Base-by-base conservation (phyloP, 1,140 invertebrate species). In the Zaprionus nigranus region DNA sequence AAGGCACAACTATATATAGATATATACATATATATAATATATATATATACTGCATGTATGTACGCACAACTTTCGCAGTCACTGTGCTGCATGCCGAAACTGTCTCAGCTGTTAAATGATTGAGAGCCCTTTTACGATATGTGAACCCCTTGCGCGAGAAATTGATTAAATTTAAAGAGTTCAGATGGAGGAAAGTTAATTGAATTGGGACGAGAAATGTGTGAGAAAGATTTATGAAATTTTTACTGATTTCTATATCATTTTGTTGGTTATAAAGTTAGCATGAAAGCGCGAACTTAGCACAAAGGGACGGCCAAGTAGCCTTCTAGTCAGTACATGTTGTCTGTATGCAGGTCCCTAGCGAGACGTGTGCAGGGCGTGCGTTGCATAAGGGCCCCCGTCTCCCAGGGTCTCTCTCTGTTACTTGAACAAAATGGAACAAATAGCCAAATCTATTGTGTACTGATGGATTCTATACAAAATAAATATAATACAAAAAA, bases 61-160 rank as follows among this genome's bases (percentile, higher is more conserved):
- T 62, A 17, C 30, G 22, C 24, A 56, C 43, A 56, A 65, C 53
- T 57, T 56, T 56, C 13, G 62, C 62, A 40, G 34, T 51, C 22
- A 64, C 34, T 64, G 61, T 64, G 38, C 38, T 43, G 38, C 15
- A 17, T n/a, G 38, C 11, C 61, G 43, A 30, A 26, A 9, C 20
- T 34, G 26, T 70, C 49, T 63, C 60, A 36, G 49, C 51, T 24
- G 53, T 51, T 64, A 57, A 64, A 64, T 64, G 53, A 71, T 64
- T 64, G 34, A 69, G 34, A 26, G 51, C 13, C 28, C 17, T 54
- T 54, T 24, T 40, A n/a, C n/a, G n/a, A n/a, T n/a, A 3, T 28
- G 2, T 28, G n/a, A 12, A 40, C 12, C 5, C 38, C 28, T 6
- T 15, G 28, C 22, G 34, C 28, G 9, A 49, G 13, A 5, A 28